A percentile compares a stretch with the other conserved stretches of the same genome.
Evolutionary conservation across 1,140 invertebrate species (phyloP).

Genomic region (Bombyx mandarina): DNA sequence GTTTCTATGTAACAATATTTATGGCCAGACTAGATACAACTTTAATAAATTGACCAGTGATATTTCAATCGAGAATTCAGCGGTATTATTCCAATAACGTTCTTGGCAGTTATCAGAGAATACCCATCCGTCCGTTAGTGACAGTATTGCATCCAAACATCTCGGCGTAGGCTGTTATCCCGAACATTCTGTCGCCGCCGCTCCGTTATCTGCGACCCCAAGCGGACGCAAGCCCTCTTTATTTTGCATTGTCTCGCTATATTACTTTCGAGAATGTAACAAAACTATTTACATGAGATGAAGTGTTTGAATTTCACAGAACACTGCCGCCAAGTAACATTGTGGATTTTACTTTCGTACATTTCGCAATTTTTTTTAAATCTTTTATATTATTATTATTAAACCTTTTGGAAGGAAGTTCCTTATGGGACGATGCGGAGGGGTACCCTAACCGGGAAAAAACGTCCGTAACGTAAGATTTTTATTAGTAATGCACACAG

Average conservation of each 20-base stretch:
- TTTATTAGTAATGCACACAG: too few species aligned
- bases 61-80: not conserved
- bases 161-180: slow-evolving; percentile 8
- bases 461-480: too few species aligned
- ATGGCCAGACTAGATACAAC: too few species aligned
- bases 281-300: not conserved
- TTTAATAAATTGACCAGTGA: too few species aligned
- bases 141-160: slow-evolving; percentile 5
- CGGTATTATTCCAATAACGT: slow-evolving; percentile 1
- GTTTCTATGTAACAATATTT: too few species aligned
- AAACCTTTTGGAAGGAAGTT: too few species aligned
- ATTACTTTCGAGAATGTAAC: not conserved
- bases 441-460: too few species aligned
- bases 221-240: slow-evolving; percentile 15
- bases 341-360: not conserved
- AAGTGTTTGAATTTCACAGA: too few species aligned
- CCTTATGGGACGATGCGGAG: too few species aligned
- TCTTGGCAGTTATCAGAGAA: not conserved
- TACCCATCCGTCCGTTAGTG: not conserved
- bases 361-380: not conserved
- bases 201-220: slow-evolving; percentile 6
- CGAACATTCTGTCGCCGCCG: slow-evolving; percentile 4
- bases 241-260: slow-evolving; percentile 15
- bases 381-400: too few species aligned
- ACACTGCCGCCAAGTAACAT: too few species aligned